Conservation (phyloP, 2,888 invertebrate genomes). For the Myopa tessellatipennis region DNA sequence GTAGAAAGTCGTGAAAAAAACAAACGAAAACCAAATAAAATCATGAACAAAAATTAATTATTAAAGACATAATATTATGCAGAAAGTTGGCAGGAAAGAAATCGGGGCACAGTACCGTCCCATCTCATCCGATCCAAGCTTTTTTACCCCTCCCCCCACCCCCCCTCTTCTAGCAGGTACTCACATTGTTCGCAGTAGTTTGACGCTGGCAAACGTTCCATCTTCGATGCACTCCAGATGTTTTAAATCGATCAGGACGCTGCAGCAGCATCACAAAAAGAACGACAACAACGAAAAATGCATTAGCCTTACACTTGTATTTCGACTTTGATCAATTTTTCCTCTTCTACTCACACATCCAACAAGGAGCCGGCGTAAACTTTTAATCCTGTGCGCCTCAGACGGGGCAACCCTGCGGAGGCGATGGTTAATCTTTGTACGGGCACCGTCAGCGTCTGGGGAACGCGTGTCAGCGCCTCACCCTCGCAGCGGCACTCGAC, state of each 20-base stretch:
- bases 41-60: not conserved
- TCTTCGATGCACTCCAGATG: constrained; percentile 64
- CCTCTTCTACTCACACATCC: constrained; percentile 61
- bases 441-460: constrained; percentile 62
- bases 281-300: constrained; percentile 16
- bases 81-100: too few species aligned
- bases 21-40: not conserved
- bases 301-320: not conserved
- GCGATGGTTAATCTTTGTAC: constrained; percentile 65
- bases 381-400: constrained; percentile 63
- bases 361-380: constrained; percentile 61
- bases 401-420: constrained; percentile 61
- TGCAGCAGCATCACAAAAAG: constrained; percentile 37
- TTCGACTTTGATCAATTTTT: not conserved
- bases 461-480: constrained; percentile 62
- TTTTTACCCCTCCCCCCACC: too few species aligned
- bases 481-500: constrained; percentile 67
- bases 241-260: constrained; percentile 60
- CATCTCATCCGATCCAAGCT: too few species aligned
- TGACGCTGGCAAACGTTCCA: constrained; percentile 62
- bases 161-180: constrained; percentile 34
- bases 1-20: constrained; percentile 1
- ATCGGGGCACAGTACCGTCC: too few species aligned
- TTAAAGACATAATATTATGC: too few species aligned
- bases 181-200: constrained; percentile 61